phyloP scores from a whole-genome alignment of 2,888 invertebrate genomes.

The Volucella zonaria region DNA sequence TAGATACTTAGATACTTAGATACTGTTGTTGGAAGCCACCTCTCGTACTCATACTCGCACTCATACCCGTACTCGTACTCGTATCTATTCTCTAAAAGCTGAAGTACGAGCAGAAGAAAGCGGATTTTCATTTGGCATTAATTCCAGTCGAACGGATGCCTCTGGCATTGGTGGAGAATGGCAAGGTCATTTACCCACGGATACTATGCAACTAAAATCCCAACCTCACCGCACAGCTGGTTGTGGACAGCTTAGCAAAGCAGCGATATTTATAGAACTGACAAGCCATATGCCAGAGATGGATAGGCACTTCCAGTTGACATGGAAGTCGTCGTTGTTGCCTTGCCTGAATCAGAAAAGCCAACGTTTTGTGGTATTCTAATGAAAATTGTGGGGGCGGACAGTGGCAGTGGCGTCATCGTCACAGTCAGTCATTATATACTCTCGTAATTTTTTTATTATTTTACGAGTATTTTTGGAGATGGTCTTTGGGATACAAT shows the following conservation, averaged over 20 bases:
- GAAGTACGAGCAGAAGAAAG: conserved; percentile 62
- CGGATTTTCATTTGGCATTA: conserved; percentile 73
- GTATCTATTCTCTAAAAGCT: background rate
- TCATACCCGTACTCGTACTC: no score
- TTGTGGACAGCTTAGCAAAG: conserved; percentile 19
- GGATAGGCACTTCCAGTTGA: conserved; percentile 54
- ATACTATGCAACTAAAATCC: conserved; percentile 54
- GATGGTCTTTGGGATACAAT: conserved; percentile 18
- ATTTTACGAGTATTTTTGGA: background rate
- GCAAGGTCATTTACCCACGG: conserved; percentile 74
- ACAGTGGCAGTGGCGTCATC: conserved; percentile 38
- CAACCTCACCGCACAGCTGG: conserved; percentile 53
- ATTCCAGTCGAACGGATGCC: conserved; percentile 70
- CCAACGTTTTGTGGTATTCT: conserved; percentile 27
- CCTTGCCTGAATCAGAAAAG: background rate
- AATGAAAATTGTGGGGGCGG: conserved; percentile 37
- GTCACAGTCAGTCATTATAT: conserved; percentile 5
- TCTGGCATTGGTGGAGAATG: conserved; percentile 72
- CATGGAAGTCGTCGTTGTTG: conserved; percentile 10
- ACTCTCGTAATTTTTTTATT: background rate
- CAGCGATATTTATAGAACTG: conserved; percentile 62
- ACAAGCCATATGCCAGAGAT: conserved; percentile 54
- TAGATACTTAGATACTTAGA: background rate
- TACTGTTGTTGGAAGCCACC: conserved; percentile 8
- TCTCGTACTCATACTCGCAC: no score